A percentile compares a stretch with the other conserved stretches of the same genome.
phyloP scores from a whole-genome alignment of 2,113 vertebrate species.

The Symphodus melops region DNA sequence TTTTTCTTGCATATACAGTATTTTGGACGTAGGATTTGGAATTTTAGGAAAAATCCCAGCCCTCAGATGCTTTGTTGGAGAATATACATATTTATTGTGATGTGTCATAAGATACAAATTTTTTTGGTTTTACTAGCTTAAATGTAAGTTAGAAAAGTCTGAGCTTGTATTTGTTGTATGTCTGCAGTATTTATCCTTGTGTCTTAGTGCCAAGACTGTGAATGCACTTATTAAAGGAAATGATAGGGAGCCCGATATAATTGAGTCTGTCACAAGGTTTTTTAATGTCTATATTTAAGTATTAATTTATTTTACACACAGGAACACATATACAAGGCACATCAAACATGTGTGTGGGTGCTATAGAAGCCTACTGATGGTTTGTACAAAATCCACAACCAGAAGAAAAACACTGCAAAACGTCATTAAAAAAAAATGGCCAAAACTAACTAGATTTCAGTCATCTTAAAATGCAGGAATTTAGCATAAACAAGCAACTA shows the following conservation, averaged over 20 bases:
- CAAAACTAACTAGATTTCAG: no score
- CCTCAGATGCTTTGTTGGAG: not conserved
- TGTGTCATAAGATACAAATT: not conserved
- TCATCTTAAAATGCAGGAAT: no score
- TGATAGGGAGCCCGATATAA: not conserved
- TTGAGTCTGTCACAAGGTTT: not conserved
- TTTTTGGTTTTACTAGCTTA: not conserved
- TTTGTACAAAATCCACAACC: no score
- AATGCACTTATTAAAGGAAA: not conserved
- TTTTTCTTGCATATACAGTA: not conserved
- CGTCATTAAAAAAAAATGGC: no score
- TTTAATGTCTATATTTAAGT: slow-evolving; percentile 14
- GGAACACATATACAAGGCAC: no score
- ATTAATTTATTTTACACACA: no score
- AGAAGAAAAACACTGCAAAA: no score
- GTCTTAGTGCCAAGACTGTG: no score
- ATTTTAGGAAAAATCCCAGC: not conserved
- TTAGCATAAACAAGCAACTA: no score
- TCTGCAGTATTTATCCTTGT: slow-evolving; percentile 1
- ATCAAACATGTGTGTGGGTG: no score
- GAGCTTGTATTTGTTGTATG: not conserved
- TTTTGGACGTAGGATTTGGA: not conserved
- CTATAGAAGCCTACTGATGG: no score
- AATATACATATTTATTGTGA: not conserved
- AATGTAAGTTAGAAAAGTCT: not conserved